Base-by-base conservation (phyloP, 2,888 invertebrate species). In the Cataglyphis albicans region DNA sequence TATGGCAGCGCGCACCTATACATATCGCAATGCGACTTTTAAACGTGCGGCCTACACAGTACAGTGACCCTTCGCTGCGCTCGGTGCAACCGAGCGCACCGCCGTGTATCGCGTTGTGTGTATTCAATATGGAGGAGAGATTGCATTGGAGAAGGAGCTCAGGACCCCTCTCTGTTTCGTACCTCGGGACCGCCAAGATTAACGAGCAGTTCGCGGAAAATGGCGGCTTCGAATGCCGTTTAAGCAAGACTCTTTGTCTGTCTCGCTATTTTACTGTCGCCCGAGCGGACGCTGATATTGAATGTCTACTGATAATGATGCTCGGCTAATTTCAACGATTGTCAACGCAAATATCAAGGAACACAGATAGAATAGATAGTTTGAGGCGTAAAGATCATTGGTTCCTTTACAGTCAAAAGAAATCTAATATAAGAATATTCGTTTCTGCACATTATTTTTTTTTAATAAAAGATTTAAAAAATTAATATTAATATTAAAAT, bases 21-120 rank as follows among this genome's bases (percentile, higher is more conserved):
- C 65, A 81, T 84, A 81, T 84, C 84, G 89, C 38, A n/a, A 55
- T 41, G 55, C 86, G 90, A 89, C 85, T 89, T 89, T 89, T 89
- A 89, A 85, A 81, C 32, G 70, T 82, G 81, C 91, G 87, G 86
- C 91, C 91, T 90, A 90, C 91, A 91, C 91, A 87, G 91, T 91
- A 87, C 91, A 91, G 86, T 91, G 91, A 91, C 91, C 91, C 89
- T 59, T 10, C n/a, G 59, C 44, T 75, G 75, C 75, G 76, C 70
- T 86, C 87, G 90, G 90, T 88, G 89, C 86, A 88, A 87, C 86
- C 88, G 85, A 88, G 86, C 82, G 89, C 61, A 89, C 84, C 81
- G 87, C 83, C 59, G 72, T 70, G 85, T 52, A 89, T 81, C 82
- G 87, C 73, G 76, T 83, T 80, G 83, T 81, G 83, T 81, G 81